Evolutionary conservation across 2,113 vertebrate species (phyloP).

Genomic region (Periophthalmus modestus): DNA sequence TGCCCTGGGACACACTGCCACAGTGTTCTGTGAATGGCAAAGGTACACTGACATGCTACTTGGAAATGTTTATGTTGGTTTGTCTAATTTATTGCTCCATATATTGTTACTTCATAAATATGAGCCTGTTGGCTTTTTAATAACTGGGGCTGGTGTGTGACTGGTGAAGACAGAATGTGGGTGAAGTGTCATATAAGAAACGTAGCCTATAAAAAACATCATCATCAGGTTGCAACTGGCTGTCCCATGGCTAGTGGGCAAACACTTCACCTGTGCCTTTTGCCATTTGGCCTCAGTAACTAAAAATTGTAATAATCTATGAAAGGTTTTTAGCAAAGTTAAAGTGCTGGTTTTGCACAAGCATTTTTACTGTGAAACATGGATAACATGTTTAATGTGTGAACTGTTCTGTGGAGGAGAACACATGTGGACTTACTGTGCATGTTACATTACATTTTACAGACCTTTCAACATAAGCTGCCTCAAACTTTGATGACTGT

Average conservation of each 20-base stretch:
- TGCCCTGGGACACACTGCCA: slow-evolving; percentile 16
- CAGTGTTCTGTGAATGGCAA: not conserved
- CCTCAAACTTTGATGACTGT: not conserved
- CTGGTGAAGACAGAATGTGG: not conserved
- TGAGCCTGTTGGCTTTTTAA: not conserved
- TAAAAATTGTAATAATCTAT: too few relatives aligned
- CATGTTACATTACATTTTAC: not conserved
- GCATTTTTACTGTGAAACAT: not conserved
- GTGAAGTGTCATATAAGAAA: not conserved
- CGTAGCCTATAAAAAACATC: not conserved
- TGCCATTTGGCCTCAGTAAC: not conserved
- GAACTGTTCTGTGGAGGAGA: not conserved
- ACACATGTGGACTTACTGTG: not conserved
- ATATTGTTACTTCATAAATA: not conserved
- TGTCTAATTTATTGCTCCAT: not conserved
- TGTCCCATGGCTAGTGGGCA: not conserved
- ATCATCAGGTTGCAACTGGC: not conserved
- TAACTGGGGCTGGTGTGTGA: not conserved
- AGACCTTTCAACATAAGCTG: not conserved
- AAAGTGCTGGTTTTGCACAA: not conserved
- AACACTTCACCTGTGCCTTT: not conserved
- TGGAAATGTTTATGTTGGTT: not conserved
- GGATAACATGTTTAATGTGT: not conserved
- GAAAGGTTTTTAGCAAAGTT: too few relatives aligned
- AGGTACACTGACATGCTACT: not conserved